Conservation (phyloP, 2,888 invertebrate genomes). For the Spisula solida region DNA sequence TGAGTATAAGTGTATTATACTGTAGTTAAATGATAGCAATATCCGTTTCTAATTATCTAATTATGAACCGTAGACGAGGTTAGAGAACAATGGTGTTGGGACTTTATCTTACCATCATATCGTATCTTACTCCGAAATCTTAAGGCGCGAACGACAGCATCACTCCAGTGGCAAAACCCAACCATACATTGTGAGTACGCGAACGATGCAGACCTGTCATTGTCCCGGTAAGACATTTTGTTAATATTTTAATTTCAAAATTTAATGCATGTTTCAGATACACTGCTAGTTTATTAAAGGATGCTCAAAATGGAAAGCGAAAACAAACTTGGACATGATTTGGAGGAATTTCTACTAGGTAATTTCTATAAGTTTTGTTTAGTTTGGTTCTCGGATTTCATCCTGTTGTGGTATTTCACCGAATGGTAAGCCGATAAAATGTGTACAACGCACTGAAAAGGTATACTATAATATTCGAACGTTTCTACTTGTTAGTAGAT, state of each 20-base stretch:
- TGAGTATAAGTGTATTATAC: not conserved
- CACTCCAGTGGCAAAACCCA: not conserved
- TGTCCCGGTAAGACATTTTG: not conserved
- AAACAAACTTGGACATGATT: not conserved
- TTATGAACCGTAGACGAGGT: not conserved
- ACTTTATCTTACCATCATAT: not conserved
- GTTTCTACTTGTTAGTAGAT: not conserved
- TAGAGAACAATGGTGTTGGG: not conserved
- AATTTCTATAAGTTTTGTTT: not conserved
- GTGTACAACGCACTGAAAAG: not conserved
- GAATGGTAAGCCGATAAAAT: not conserved
- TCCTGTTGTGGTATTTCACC: not conserved
- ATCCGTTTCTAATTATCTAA: slow-evolving; percentile 22
- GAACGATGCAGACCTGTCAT: not conserved
- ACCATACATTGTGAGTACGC: not conserved
- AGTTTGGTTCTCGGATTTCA: not conserved
- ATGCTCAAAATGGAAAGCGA: not conserved
- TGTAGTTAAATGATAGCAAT: not conserved
- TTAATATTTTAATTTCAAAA: not conserved
- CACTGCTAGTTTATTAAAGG: not conserved
- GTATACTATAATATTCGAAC: not conserved
- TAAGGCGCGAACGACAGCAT: not conserved
- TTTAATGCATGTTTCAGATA: slow-evolving; percentile 28
- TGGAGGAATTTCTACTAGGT: slow-evolving; percentile 24
- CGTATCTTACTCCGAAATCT: slow-evolving; percentile 1